Base-by-base conservation (phyloP, 2,888 invertebrate genomes). In the Lasioglossum figueresi region DNA sequence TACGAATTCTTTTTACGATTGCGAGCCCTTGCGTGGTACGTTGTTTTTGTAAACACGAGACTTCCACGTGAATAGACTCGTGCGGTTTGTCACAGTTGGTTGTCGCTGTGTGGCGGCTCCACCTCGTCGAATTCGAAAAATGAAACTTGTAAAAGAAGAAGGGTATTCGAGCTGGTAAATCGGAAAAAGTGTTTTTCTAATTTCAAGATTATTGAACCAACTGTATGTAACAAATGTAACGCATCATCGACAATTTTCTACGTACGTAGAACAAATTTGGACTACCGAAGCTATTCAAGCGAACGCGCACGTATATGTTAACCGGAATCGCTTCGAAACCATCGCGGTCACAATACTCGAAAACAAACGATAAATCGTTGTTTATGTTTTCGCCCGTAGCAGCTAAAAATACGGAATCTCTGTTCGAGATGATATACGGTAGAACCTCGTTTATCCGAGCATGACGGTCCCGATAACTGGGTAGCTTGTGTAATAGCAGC, bases 311-410 rank as follows among this genome's bases (percentile, higher is more conserved):
- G 31, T 45, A 23, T 37, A 23, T 37, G 37, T 37, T 19, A 19
- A 12, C 45, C 27, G 27, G n/a, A n/a, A 10, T 31, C 12, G n/a
- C n/a, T n/a, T 31, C 12, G 48, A 12, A 48, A 34, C 23, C 8
- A 3, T 12, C 16, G 31, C 43, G 71, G 4, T 40, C 70, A 23
- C 23, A 70, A 70, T 23, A 10, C n/a, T 37, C 40, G 70, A 71
- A 71, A 45, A 43, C 45, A 71, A 27, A 71, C 31, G 71, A 71
- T 71, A 71, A 71, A 71, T 43, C 43, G 23, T 5, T 40, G 27
- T 71, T 71, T 43, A n/a, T 43, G 43, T 40, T 70, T 70, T 70
- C 70, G 68, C 0, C 5, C 2, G 40, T 5, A 12, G 40, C 40
- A 1, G 70, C 40, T 70, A 40, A 40, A 70, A 70, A 40, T 70